Evolutionary conservation across 2,888 invertebrate genomes (phyloP).

Genomic region (Drosophila aldrichi): DNA sequence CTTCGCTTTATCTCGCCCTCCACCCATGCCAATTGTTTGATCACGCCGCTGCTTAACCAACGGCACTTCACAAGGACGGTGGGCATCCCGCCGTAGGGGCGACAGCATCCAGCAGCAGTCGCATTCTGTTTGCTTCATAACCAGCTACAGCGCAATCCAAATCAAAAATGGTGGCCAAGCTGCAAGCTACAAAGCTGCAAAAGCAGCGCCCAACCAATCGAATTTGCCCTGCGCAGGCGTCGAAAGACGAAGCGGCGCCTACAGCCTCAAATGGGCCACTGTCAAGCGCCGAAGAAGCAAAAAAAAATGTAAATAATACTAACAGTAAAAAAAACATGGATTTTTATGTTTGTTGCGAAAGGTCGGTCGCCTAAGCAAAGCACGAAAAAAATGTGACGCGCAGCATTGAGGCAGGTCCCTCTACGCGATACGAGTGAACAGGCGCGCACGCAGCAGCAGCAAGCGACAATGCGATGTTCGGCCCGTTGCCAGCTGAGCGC

Average conservation of each 20-base stretch:
- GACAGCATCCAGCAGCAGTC: conserved; percentile 55
- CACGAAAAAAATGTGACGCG: conserved; percentile 54
- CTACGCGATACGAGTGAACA: conserved; percentile 79
- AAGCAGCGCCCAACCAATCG: conserved; percentile 25
- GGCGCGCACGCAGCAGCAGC: conserved; percentile 70
- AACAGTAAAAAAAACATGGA: conserved; percentile 31
- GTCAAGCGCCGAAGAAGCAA: conserved; percentile 15
- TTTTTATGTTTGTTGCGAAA: conserved; percentile 49
- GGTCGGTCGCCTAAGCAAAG: conserved; percentile 52
- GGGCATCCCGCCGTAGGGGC: not conserved
- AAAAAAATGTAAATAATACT: not conserved
- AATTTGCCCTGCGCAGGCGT: conserved; percentile 55
- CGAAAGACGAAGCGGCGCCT: conserved; percentile 61
- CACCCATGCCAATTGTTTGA: conserved; percentile 25
- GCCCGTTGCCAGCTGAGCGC: conserved; percentile 29
- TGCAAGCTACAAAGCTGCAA: conserved; percentile 78
- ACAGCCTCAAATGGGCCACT: conserved; percentile 38
- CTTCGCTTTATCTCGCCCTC: not conserved
- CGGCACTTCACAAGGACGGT: conserved; percentile 59
- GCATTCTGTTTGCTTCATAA: conserved; percentile 81
- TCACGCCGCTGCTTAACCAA: conserved; percentile 30
- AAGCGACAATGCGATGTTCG: conserved; percentile 39
- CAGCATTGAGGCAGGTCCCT: conserved; percentile 84
- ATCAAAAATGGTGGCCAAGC: conserved; percentile 75
- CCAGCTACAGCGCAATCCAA: conserved; percentile 67